Evolutionary conservation across 2,888 invertebrate species (phyloP).

Genomic region (Drosophila lacicola): DNA sequence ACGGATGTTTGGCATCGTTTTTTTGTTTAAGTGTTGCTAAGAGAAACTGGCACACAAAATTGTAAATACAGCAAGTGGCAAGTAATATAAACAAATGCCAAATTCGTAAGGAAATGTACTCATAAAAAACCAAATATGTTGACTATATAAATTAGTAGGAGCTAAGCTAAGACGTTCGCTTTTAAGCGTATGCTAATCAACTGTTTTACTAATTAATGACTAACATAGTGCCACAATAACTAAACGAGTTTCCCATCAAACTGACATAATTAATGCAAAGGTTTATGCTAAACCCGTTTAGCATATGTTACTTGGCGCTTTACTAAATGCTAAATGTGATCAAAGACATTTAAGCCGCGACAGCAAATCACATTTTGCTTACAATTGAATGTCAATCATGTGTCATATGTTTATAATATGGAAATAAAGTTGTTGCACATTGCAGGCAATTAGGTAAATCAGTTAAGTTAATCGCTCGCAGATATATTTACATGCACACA

Average conservation of each 20-base stretch:
- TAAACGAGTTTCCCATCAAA: conserved; percentile 49
- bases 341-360: conserved; percentile 30
- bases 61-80: conserved; percentile 22
- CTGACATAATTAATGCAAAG: conserved; percentile 52
- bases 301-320: conserved; percentile 26
- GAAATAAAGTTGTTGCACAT: conserved; percentile 35
- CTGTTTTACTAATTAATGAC: conserved; percentile 43
- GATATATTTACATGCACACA: conserved; percentile 1
- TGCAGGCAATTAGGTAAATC: conserved; percentile 41
- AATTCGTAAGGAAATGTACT: not conserved
- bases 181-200: conserved; percentile 44
- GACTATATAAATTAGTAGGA: not conserved
- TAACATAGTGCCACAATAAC: conserved; percentile 9
- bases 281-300: conserved; percentile 44
- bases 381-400: conserved; percentile 30
- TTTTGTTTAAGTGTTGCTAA: conserved; percentile 17
- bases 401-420: conserved; percentile 29
- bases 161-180: conserved; percentile 7
- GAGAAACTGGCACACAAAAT: conserved; percentile 49
- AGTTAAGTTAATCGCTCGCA: conserved; percentile 3
- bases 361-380: conserved; percentile 2
- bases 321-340: conserved; percentile 37
- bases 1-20: conserved; percentile 71
- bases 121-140: not conserved
- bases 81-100: conserved; percentile 13